Evolutionary conservation across 2,888 invertebrate species (phyloP), one percentile per base, ranked within the genome.

Genomic region (Crioceris asparagi): DNA sequence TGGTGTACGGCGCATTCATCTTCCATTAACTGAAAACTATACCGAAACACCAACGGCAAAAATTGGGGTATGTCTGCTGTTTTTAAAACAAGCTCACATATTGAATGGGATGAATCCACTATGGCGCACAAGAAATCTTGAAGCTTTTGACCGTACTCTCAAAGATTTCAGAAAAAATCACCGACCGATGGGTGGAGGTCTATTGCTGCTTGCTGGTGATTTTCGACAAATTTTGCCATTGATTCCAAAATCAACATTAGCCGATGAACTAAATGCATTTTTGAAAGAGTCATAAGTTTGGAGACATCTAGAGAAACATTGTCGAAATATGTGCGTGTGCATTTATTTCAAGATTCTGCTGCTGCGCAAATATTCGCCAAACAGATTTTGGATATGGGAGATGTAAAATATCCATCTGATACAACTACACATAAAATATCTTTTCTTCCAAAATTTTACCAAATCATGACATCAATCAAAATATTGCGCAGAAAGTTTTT

Each of bases 141-240:
- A 8, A 18, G 21, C 19, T 32, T 19, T 19, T 33, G 16, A 15
- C 17, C 3, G 12, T 21, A 32, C 21, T 18, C 18, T 14, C 15
- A 14, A 11, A 11, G n/a, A n/a, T n/a, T n/a, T n/a, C n/a, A n/a
- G n/a, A n/a, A n/a, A n/a, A n/a, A n/a, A n/a, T n/a, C n/a, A 30
- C 4, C 32, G 12, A 32, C 16, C 32, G 18, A 32, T 15, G 3
- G 32, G 17, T 27, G n/a, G n/a, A 27, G 27, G 11, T 27, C 6
- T 27, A 27, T 27, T 27, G n/a, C 27, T 27, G n/a, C 27, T 27
- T 27, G 27, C 27, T 27, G n/a, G n/a, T 27, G 27, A 27, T 27
- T 27, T 4, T 27, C 4, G 27, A n/a, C 4, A 27, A 27, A 27
- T 12, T 27, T 27, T 27, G 27, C 27, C 27, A 27, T n/a, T 27